Conservation (phyloP, 2,888 invertebrate genomes). For the Agonopterix heracliana region DNA sequence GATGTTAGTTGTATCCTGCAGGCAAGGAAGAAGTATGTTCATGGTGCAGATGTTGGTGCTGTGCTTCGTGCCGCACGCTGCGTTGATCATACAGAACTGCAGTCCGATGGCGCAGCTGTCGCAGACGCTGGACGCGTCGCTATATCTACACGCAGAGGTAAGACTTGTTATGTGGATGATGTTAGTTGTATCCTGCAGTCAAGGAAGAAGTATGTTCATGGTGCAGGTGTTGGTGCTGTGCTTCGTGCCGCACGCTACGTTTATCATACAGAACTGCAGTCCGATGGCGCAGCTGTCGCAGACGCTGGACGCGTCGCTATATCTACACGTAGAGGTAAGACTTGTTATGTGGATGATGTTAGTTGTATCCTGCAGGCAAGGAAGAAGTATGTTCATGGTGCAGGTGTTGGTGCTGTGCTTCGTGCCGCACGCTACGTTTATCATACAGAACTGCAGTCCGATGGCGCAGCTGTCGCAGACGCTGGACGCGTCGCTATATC, state of each 20-base stretch:
- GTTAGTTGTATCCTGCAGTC: too few species aligned
- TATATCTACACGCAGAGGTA: conserved; percentile 68
- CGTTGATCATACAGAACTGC: conserved; percentile 73
- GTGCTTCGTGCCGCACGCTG: conserved; percentile 75
- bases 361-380: conserved; percentile 54
- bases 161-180: conserved; percentile 3
- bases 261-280: too few species aligned
- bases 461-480: conserved; percentile 67
- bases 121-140: conserved; percentile 58
- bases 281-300: too few species aligned
- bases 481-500: conserved; percentile 59
- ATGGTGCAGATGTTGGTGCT: conserved; percentile 71
- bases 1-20: too few species aligned
- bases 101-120: conserved; percentile 69
- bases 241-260: too few species aligned
- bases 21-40: conserved; percentile 63
- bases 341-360: too few species aligned
- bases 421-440: conserved; percentile 73
- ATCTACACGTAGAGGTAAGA: too few species aligned
- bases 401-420: conserved; percentile 75
- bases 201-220: too few species aligned
- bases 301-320: too few species aligned
- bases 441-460: conserved; percentile 72
- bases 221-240: too few species aligned
- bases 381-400: conserved; percentile 60